phyloP scores from a whole-genome alignment of 2,797 vertebrate species.

The Chelidonichthys spinosus region DNA sequence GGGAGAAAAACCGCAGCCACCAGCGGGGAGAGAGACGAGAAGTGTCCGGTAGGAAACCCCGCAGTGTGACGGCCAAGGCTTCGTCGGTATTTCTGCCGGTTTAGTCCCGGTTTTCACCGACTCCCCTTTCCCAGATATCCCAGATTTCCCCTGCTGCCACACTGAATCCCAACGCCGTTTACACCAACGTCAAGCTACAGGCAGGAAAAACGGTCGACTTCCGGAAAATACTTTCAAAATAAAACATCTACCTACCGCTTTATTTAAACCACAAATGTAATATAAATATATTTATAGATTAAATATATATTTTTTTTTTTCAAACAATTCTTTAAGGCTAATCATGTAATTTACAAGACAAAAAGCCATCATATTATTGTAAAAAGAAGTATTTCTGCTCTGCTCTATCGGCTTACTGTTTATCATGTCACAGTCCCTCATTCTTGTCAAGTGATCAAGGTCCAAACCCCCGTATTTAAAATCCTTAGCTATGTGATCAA shows the following conservation, averaged over 20 bases:
- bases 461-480: neutral
- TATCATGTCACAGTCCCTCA: neutral
- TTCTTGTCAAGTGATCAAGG: neutral
- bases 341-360: neutral
- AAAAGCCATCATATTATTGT: neutral
- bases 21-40: constrained; percentile 18
- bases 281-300: neutral
- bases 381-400: neutral
- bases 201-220: neutral
- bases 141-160: constrained; percentile 60
- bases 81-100: constrained; percentile 46
- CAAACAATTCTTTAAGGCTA: too few species aligned
- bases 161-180: constrained; percentile 54
- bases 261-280: neutral
- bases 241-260: constrained; percentile 3
- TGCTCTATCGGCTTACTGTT: neutral
- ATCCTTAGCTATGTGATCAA: neutral
- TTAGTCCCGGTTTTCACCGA: constrained; percentile 60
- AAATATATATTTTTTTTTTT: neutral
- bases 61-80: constrained; percentile 11
- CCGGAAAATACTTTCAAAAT: constrained; percentile 54
- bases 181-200: constrained; percentile 5
- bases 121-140: constrained; percentile 63
- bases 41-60: constrained; percentile 20
- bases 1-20: constrained; percentile 42